Evolutionary conservation across 2,113 vertebrate genomes (phyloP), one percentile per base, ranked within the genome.

Genomic region (Misgurnus mizolepis): DNA sequence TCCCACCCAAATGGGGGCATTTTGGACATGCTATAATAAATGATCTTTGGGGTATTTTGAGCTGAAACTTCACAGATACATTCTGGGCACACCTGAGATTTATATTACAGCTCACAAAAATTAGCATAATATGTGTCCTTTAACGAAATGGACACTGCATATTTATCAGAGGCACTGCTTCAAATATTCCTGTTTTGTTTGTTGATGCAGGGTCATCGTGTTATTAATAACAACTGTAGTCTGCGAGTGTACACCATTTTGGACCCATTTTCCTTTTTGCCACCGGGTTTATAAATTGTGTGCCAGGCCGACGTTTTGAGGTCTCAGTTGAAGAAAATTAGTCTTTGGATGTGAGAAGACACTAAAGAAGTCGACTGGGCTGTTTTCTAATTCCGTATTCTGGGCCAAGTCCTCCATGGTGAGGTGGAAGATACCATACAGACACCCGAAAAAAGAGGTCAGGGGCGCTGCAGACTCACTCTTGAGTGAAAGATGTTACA

Each of bases 311-410:
- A 80, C 81, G 2, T 68, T 85, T 83, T 80, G 71, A 79, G 81
- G 83, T 82, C 81, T 82, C 39, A 4, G 53, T 71, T 82, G 62
- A 74, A 64, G 72, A 78, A 55, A 68, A 85, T 80, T 81, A 66
- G 60, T 80, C 72, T 85, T 61, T 61, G 41, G 79, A 71, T 70
- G 50, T 62, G 49, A 76, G 50, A 41, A 83, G 79, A 72, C 49
- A 56, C 70, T 47, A 65, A 67, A 81, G 73, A 83, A 69, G 75
- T 78, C 67, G 66, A 69, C 82, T 80, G 84, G 50, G 17, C 68
- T 58, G 47, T 43, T 73, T 79, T 78, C 76, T 80, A 75, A 80
- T 80, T 86, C 77, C 2, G 58, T 82, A 81, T 82, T 83, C 66
- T 82, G 78, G 77, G 80, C 56, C 83, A 79, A 17, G 78, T 80